Base-by-base conservation (phyloP, 2,113 vertebrate genomes). In the Pseudorectes ferrugineus region DNA sequence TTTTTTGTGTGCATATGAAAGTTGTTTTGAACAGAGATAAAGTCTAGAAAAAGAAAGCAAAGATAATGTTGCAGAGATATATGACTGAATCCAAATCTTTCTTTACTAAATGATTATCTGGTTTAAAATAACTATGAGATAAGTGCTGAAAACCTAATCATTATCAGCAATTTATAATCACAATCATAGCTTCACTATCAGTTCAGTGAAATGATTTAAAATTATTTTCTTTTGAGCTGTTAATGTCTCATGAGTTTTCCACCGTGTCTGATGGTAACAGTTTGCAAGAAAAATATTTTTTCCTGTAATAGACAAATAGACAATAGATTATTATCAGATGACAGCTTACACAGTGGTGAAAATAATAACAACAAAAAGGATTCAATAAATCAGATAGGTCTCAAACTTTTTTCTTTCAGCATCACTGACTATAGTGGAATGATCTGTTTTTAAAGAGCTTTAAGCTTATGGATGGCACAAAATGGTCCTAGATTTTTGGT, bases 111-210 rank as follows among this genome's bases (percentile, higher is more conserved):
- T 73, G 2, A 92, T 97, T 96, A 95, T 96, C 61, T 92, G 17
- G 12, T 90, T 95, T 95, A 92, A 23, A 97, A 51, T 86, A 94
- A 94, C 92, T 75, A 33, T 70, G 79, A 95, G 70, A 97, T 96
- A 97, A 97, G 63, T 87, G 21, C 43, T 93, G 72, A 84, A 82
- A 93, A 91, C 28, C 45, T 88, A 96, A 94, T 92, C 43, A 73
- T 73, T 82, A 95, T 85, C 90, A 91, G 65, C 73, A 96, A 92
- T 96, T 97, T 96, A 87, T 95, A 92, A 93, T 88, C 96, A 92
- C 17, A 79, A 71, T 72, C 84, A 40, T 43, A 91, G 31, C 72
- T 95, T 91, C 42, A 40, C 70, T 79, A 95, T 97, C 95, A 95
- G 68, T 96, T 89, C 76, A 61, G 68, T 65, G 66, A 90, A 42